A percentile compares a stretch with the other conserved stretches of the same genome.
phyloP scores from a whole-genome alignment of 2,113 vertebrate genomes.

The Rhombomys opimus region DNA sequence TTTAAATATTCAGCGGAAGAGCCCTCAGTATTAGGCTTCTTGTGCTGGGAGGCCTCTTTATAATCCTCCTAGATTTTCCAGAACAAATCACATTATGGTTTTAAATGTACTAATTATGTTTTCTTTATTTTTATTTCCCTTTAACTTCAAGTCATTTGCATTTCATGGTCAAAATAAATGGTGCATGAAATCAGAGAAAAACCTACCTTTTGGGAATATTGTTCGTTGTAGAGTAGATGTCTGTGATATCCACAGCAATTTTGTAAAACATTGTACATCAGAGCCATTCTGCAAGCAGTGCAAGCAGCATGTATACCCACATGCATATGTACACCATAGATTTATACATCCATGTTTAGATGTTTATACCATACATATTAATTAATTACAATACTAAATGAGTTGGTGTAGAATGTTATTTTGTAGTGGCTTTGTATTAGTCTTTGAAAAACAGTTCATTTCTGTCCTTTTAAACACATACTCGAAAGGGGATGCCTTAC shows the following conservation, averaged over 20 bases:
- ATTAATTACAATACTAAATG: constrained; percentile 52
- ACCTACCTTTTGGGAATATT: background rate
- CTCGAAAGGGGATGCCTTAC: background rate
- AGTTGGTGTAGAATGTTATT: background rate
- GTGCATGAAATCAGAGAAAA: background rate
- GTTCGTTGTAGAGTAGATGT: constrained; percentile 64
- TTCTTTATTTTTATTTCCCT: constrained; percentile 31
- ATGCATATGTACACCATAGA: too few relatives aligned
- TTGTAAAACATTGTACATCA: constrained; percentile 24
- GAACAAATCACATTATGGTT: background rate
- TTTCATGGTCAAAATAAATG: constrained; percentile 51
- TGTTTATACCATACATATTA: constrained; percentile 9
- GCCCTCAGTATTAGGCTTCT: background rate
- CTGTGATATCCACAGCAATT: constrained; percentile 69
- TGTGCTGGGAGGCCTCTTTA: background rate
- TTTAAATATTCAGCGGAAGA: background rate
- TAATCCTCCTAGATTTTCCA: background rate
- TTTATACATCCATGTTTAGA: background rate
- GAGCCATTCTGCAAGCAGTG: constrained; percentile 15
- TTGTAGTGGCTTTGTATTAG: background rate
- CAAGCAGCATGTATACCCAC: background rate
- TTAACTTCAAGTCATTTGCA: background rate
- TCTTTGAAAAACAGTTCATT: background rate
- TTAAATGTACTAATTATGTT: background rate
- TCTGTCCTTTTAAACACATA: background rate